These are phyloP conservation scores for Gorsachius magnificus DNA, from an alignment of 2,797 vertebrate genomes.

Conservation along the genomic window DNA sequence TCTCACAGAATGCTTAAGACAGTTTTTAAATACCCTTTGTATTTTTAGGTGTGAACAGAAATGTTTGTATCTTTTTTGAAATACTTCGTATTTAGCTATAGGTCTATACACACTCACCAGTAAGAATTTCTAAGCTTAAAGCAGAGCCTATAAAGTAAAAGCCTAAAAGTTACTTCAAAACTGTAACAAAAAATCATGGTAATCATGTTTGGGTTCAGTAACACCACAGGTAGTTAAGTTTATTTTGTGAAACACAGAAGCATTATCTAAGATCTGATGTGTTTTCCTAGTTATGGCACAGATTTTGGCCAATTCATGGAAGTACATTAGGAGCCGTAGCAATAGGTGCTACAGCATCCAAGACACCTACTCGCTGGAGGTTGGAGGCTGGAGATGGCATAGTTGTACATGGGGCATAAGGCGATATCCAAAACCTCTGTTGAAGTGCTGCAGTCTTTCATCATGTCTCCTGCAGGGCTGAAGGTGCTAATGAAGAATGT, in stretches of 20 bases:
- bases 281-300: neutral
- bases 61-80: neutral
- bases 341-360: neutral
- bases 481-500: neutral
- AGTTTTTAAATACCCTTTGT: neutral
- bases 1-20: neutral
- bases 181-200: neutral
- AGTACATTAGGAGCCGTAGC: no score
- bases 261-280: neutral
- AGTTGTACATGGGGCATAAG: rapidly evolving
- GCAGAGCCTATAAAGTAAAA: neutral
- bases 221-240: neutral
- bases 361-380: neutral
- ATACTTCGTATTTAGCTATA: neutral
- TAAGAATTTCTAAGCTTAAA: neutral
- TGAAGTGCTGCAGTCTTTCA: neutral
- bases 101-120: neutral
- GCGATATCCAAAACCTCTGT: neutral
- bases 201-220: neutral
- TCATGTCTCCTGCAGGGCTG: neutral
- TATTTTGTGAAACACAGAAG: neutral
- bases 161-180: neutral
- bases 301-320: neutral
- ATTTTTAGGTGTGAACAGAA: neutral
- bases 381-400: neutral